Conservation (phyloP, 2,888 invertebrate genomes). For the Archips crataeganus region DNA sequence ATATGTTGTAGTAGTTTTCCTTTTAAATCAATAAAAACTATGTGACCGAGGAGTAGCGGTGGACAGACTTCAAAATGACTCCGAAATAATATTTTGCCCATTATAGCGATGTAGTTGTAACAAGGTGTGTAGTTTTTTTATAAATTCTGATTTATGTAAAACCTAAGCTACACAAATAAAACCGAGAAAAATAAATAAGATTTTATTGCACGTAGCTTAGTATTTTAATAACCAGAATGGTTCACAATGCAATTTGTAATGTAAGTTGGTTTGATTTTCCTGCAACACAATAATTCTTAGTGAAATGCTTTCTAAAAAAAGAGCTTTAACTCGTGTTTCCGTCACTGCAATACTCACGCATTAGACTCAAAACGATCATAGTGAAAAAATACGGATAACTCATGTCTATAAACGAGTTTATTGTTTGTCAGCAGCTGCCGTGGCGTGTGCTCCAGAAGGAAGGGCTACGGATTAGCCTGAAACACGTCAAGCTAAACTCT, state of each 20-base stretch:
- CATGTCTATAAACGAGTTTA: too few species aligned
- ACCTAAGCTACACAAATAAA: background rate
- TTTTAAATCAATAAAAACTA: background rate
- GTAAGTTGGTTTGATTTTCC: background rate
- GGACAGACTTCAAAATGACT: background rate
- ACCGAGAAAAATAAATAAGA: background rate
- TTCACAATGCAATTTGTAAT: conserved; percentile 1
- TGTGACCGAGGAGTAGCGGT: background rate
- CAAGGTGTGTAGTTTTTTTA: background rate
- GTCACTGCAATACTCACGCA: conserved; percentile 27
- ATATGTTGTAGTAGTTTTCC: background rate
- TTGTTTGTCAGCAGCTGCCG: too few species aligned
- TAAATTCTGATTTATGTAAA: background rate
- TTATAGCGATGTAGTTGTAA: background rate
- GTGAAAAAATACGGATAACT: too few species aligned
- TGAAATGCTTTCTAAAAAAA: conserved; percentile 17
- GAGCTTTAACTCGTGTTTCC: conserved; percentile 3
- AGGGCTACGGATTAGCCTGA: too few species aligned
- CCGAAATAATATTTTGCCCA: background rate
- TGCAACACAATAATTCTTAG: background rate
- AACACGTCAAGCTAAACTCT: too few species aligned
- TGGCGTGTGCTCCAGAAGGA: too few species aligned
- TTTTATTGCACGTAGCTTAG: background rate
- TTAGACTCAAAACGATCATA: background rate
- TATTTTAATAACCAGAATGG: conserved; percentile 3